These are phyloP conservation scores for Rugalucina vietnamica DNA, from an alignment of 2,888 invertebrate genomes.

Conservation along the genomic window DNA sequence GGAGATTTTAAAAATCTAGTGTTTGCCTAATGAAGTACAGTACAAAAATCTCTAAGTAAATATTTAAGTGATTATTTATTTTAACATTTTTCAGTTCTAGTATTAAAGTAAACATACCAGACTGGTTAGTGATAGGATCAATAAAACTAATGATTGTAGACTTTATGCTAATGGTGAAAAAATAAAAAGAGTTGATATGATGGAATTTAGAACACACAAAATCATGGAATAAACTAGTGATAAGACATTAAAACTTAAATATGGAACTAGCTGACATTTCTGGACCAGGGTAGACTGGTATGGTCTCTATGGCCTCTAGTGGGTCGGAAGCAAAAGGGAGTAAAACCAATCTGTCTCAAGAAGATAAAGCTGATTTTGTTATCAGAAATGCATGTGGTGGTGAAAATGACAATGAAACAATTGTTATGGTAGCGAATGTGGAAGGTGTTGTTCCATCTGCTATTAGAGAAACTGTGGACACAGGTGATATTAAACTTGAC, in stretches of 20 bases:
- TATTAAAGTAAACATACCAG: background rate
- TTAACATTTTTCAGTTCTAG: background rate
- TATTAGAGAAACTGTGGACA: too few relatives aligned
- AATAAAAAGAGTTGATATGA: too few relatives aligned
- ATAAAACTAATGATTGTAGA: too few relatives aligned
- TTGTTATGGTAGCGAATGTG: too few relatives aligned
- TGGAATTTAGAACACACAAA: too few relatives aligned
- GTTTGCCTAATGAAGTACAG: conserved; percentile 5
- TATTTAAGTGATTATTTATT: conserved; percentile 5
- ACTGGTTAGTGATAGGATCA: background rate
- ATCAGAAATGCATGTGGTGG: too few relatives aligned
- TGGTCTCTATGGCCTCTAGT: background rate
- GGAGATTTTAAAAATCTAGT: background rate
- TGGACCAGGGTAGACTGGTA: background rate
- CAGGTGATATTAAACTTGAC: too few relatives aligned
- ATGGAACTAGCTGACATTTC: background rate
- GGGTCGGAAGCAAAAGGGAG: background rate
- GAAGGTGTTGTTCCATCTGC: too few relatives aligned
- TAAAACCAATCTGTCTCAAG: background rate
- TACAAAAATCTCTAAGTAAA: background rate
- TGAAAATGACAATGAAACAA: too few relatives aligned
- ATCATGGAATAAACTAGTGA: too few relatives aligned
- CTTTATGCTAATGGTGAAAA: too few relatives aligned
- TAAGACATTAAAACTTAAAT: background rate
- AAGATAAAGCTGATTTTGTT: background rate